Conservation (phyloP, 2,888 invertebrate species). For the Norana najaformis region DNA sequence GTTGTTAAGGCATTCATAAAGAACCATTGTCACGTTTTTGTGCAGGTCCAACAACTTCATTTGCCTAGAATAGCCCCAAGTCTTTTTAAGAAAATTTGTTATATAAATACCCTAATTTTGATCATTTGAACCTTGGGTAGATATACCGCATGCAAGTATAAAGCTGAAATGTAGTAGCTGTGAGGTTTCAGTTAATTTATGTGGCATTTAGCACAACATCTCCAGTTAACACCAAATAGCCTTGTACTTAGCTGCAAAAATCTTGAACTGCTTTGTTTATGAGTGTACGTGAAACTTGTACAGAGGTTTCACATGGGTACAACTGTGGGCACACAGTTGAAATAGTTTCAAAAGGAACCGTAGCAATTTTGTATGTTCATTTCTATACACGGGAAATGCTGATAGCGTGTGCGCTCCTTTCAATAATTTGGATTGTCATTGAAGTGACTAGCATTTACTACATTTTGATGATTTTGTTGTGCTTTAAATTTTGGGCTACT, state of each 20-base stretch:
- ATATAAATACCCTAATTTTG: too few species aligned
- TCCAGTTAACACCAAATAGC: background rate
- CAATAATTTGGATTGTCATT: background rate
- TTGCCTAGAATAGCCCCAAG: background rate
- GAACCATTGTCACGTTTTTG: background rate
- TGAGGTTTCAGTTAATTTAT: too few species aligned
- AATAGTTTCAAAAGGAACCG: too few species aligned
- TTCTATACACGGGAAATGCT: too few species aligned
- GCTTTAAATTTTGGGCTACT: background rate
- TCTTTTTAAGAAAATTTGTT: background rate
- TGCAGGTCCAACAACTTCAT: background rate
- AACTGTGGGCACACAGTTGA: too few species aligned
- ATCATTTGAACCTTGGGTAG: background rate
- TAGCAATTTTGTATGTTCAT: too few species aligned
- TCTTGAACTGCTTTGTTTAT: background rate
- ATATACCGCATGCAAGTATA: background rate
- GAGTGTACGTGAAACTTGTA: background rate
- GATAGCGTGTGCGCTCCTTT: background rate
- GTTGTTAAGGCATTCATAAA: too few species aligned
- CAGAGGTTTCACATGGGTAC: background rate
- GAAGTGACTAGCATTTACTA: too few species aligned
- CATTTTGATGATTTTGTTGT: background rate
- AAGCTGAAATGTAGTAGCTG: too few species aligned
- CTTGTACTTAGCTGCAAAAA: background rate
- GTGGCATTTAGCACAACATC: background rate